phyloP scores from a whole-genome alignment of 2,113 vertebrate genomes.

The Sylvietta virens region DNA sequence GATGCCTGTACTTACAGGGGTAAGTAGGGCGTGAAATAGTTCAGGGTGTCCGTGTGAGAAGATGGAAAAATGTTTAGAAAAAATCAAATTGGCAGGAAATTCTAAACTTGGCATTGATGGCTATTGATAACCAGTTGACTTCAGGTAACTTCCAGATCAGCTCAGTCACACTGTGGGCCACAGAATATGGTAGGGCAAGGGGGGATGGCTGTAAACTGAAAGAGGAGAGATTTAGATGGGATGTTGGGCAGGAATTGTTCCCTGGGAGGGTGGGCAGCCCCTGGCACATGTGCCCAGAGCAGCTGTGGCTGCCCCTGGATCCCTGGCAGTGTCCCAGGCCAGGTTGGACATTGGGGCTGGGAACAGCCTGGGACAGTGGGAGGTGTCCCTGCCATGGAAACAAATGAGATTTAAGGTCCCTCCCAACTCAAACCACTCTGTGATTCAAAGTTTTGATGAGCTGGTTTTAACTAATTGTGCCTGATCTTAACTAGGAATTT shows the following conservation, averaged over 20 bases:
- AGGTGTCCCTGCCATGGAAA: not conserved
- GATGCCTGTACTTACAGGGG: not conserved
- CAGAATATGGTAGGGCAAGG: no score
- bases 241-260: not conserved
- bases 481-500: not conserved
- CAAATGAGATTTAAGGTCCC: not conserved
- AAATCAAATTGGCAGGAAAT: not conserved
- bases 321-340: not conserved
- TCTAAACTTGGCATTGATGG: not conserved
- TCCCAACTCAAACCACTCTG: not conserved
- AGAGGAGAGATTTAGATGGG: not conserved
- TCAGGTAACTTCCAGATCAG: not conserved
- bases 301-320: not conserved
- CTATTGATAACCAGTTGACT: not conserved
- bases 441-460: not conserved
- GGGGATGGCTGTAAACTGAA: not conserved
- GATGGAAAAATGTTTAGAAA: not conserved
- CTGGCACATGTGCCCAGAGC: not conserved
- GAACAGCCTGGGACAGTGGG: not conserved
- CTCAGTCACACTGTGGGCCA: not conserved
- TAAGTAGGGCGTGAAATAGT: not conserved
- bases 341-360: not conserved
- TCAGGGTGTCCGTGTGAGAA: not conserved
- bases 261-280: accelerated
- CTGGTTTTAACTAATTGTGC: not conserved